Conservation (phyloP, 92 coral and sea anemone species). For the Palythoa heliodiscus region DNA sequence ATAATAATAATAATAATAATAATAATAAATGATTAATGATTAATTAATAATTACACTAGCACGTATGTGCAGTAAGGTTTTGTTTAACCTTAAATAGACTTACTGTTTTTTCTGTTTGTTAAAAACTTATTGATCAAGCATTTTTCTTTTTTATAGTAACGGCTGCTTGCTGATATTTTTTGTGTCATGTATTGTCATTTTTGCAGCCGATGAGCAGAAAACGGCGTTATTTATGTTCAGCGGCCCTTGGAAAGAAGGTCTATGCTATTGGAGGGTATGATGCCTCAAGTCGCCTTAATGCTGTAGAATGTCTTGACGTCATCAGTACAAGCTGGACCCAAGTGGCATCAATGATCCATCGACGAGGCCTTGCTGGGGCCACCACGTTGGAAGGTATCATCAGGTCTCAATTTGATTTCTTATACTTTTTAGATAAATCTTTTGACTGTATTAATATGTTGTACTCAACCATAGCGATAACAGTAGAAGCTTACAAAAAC, state of each 20-base stretch:
- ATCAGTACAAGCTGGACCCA: constrained; percentile 77
- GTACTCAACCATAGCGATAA: no score
- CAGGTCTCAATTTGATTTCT: no score
- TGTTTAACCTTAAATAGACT: no score
- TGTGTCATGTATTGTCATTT: not conserved
- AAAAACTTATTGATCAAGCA: no score
- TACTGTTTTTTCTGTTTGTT: no score
- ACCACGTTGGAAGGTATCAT: constrained; percentile 77
- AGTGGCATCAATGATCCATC: constrained; percentile 92
- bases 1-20: no score
- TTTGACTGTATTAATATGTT: no score
- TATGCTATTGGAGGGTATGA: constrained; percentile 98
- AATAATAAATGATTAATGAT: no score
- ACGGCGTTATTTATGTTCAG: constrained; percentile 91
- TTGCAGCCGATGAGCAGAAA: constrained; percentile 84
- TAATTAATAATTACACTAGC: no score
- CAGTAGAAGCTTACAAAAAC: no score
- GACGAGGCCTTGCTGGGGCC: constrained; percentile 97
- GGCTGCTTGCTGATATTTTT: not conserved
- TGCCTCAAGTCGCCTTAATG: constrained; percentile 88
- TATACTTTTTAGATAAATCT: no score
- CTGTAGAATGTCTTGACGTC: constrained; percentile 93
- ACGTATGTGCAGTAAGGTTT: no score
- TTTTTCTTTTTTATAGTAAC: not conserved
- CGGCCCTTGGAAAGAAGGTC: constrained; percentile 77